Evolutionary conservation across 2,797 vertebrate species (phyloP).

Genomic region (Morelia viridis): DNA sequence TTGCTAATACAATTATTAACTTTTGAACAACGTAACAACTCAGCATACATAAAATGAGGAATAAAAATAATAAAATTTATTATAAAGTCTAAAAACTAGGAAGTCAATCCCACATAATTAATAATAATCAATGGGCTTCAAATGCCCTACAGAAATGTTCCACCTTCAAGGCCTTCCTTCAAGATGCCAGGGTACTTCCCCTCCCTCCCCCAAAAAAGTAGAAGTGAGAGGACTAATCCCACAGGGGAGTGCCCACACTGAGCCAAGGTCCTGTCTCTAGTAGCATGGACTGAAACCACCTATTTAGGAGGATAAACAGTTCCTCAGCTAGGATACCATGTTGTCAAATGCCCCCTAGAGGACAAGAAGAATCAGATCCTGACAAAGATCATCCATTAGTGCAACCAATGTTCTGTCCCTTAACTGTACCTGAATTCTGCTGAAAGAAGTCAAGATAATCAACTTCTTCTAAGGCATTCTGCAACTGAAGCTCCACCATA

Average conservation of each 20-base stretch:
- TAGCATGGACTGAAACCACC: not conserved
- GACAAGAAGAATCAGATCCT: not conserved
- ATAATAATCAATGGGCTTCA: too few species aligned
- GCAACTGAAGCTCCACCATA: not conserved
- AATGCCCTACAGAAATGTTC: too few species aligned
- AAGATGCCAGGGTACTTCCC: not conserved
- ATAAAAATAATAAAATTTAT: too few species aligned
- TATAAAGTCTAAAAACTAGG: too few species aligned
- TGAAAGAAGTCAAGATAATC: not conserved
- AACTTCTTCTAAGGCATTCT: not conserved
- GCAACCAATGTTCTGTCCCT: not conserved
- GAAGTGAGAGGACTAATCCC: not conserved
- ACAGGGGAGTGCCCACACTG: not conserved
- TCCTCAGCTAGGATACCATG: not conserved
- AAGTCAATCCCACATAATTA: too few species aligned
- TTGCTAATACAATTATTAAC: too few species aligned
- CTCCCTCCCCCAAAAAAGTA: not conserved
- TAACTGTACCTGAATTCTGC: not conserved
- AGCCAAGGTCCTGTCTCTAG: not conserved
- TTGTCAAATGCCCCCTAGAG: not conserved
- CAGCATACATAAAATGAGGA: too few species aligned
- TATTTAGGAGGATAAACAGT: not conserved
- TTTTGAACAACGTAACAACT: too few species aligned
- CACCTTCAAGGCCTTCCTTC: too few species aligned
- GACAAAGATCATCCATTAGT: not conserved